Evolutionary conservation across 53 echinoderm and acorn worm genomes (phyloP), one percentile per base, ranked within the genome.

Genomic region (Paracentrotus lividus): DNA sequence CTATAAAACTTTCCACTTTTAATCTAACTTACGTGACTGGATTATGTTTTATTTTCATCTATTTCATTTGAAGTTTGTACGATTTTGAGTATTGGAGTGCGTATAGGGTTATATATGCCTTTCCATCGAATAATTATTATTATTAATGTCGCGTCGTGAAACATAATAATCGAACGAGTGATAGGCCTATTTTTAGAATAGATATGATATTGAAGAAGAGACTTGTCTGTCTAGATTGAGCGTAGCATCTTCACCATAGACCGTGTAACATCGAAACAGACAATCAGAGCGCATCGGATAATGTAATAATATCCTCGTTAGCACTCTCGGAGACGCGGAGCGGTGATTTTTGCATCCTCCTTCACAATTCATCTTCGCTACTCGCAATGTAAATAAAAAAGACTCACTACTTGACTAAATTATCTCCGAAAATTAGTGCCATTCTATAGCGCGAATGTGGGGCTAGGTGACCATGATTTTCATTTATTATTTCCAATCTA

Each of bases 361-460:
- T 81, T 21, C 44, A 6, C 81, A 81, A 81, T 81, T 56, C 57
- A 55, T 86, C 86, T 56, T 34, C 36, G 38, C 86, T 55, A 15
- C 86, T 34, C 56, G 47, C 2, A 86, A 86, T 54, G 56, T 34
- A 56, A 86, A 86, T 86, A 86, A 56, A 86, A 54, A 86, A 53
- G 53, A 86, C 86, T 56, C 33, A 56, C 34, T 56, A 56, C 56
- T 86, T 56, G 9, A 86, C 86, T 5, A 86, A 86, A 86, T 86
- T 86, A 86, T 89, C 6, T 89, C 66, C 60, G 65, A 38, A 88
- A 89, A 89, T 89, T 89, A 89, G 89, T 61, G 66, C 55, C 89
- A 43, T 61, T 89, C 42, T 60, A 89, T 42, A 9, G 59, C 12
- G 36, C 5, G 65, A 64, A 89, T 89, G 56, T 89, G 58, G 89